Conservation (phyloP, 2,888 invertebrate genomes). For the Spodoptera picta region DNA sequence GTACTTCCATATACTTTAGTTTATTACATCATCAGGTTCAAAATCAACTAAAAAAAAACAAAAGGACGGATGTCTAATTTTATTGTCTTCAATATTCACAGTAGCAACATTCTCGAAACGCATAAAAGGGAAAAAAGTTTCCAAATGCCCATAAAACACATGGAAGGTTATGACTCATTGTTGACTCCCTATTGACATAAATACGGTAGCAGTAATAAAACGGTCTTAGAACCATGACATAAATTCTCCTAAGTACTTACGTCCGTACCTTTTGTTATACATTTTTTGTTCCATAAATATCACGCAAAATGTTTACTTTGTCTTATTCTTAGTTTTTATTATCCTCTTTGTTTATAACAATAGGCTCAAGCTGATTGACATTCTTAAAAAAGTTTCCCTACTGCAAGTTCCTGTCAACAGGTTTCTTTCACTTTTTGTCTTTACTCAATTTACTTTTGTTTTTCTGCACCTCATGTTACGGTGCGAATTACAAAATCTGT, state of each 20-base stretch:
- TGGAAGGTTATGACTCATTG: constrained; percentile 77
- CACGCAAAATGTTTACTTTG: constrained; percentile 62
- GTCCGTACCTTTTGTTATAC: constrained; percentile 59
- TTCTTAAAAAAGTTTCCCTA: constrained; percentile 31
- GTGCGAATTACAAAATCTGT: no score
- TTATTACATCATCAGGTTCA: constrained; percentile 5
- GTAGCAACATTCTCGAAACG: constrained; percentile 49
- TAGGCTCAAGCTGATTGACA: constrained; percentile 51
- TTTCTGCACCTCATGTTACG: no score
- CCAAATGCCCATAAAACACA: constrained; percentile 66
- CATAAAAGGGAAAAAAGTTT: constrained; percentile 59
- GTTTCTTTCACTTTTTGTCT: constrained; percentile 18
- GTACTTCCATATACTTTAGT: constrained; percentile 1
- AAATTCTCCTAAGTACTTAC: constrained; percentile 65
- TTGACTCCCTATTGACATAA: constrained; percentile 73
- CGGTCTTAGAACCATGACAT: constrained; percentile 65
- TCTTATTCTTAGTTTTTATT: constrained; percentile 59
- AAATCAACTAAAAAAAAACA: constrained; percentile 14
- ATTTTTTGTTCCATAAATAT: constrained; percentile 65
- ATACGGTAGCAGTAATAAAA: constrained; percentile 70
- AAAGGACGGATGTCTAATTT: constrained; percentile 41
- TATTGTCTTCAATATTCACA: constrained; percentile 65
- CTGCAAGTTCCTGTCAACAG: constrained; percentile 23
- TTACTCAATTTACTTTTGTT: no score
- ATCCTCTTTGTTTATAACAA: constrained; percentile 50